Percentiles rank a stretch among this genome's conserved stretches.
These are phyloP conservation scores for Megastigmus dorsalis DNA, from an alignment of 2,888 invertebrate species.

Conservation along the genomic window DNA sequence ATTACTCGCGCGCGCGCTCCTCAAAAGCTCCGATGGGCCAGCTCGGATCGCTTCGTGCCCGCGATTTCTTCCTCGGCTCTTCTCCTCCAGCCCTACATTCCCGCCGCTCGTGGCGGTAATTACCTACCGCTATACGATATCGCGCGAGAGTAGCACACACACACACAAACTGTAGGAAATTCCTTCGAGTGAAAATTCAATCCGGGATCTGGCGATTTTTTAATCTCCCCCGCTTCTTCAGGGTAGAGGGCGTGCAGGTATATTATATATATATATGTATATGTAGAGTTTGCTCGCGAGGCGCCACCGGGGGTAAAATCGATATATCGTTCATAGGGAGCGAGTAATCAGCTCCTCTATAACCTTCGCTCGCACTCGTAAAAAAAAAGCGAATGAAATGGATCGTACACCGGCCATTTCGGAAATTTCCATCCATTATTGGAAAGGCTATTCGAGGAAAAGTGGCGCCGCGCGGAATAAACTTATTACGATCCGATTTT, in stretches of 20 bases:
- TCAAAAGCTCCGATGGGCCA: too few relatives aligned
- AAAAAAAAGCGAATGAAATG: neutral
- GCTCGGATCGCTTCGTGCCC: too few relatives aligned
- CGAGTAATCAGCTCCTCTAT: too few relatives aligned
- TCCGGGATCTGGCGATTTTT: conserved; percentile 1
- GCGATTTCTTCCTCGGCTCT: too few relatives aligned
- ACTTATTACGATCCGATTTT: conserved; percentile 14
- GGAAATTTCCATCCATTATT: conserved; percentile 11
- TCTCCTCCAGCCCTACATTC: neutral
- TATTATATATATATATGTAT: too few relatives aligned
- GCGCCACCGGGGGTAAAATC: too few relatives aligned
- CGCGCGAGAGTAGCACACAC: too few relatives aligned
- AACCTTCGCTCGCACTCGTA: neutral
- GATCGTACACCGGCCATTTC: conserved; percentile 5
- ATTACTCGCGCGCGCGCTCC: too few relatives aligned
- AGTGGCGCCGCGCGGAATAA: neutral
- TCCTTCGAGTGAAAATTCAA: conserved; percentile 15
- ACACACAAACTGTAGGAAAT: too few relatives aligned
- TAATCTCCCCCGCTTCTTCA: neutral
- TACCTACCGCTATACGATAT: too few relatives aligned
- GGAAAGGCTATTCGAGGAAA: neutral
- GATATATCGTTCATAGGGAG: neutral
- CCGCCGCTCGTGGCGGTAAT: neutral
- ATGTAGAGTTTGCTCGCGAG: too few relatives aligned
- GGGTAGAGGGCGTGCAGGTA: neutral